These are phyloP conservation scores for Muscicapa comitata DNA, from an alignment of 2,797 vertebrate genomes.

Conservation along the genomic window DNA sequence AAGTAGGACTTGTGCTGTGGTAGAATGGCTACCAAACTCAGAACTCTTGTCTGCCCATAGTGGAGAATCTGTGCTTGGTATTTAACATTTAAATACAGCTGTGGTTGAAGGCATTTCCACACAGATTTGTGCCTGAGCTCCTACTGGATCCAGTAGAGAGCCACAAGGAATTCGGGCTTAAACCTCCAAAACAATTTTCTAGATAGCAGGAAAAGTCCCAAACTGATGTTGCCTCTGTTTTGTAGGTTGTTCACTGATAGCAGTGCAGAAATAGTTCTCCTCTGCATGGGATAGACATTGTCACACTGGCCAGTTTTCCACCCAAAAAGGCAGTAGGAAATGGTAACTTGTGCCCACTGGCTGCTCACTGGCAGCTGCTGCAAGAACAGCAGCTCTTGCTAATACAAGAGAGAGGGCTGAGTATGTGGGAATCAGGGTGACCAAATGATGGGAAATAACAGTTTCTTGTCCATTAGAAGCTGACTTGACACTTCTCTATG, in stretches of 20 bases:
- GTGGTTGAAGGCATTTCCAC: neutral
- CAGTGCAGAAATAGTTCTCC: neutral
- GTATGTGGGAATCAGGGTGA: neutral
- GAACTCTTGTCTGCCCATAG: neutral
- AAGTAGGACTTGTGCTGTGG: neutral
- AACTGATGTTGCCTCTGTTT: neutral
- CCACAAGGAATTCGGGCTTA: neutral
- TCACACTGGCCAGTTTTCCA: neutral
- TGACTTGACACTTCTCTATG: neutral
- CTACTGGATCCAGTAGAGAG: neutral
- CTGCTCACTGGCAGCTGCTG: neutral
- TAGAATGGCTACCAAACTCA: neutral
- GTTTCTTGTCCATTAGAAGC: neutral
- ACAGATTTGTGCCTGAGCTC: neutral
- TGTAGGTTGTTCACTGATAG: neutral
- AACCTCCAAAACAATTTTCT: neutral
- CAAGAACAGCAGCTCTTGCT: neutral
- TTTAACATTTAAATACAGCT: neutral
- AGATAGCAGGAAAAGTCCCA: neutral
- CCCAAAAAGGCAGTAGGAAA: neutral
- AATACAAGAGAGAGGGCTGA: neutral
- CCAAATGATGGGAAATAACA: neutral
- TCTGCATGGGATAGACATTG: neutral
- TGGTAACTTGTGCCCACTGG: neutral
- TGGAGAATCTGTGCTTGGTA: neutral